Base-by-base conservation (phyloP, 2,113 vertebrate genomes). In the Sprattus sprattus region DNA sequence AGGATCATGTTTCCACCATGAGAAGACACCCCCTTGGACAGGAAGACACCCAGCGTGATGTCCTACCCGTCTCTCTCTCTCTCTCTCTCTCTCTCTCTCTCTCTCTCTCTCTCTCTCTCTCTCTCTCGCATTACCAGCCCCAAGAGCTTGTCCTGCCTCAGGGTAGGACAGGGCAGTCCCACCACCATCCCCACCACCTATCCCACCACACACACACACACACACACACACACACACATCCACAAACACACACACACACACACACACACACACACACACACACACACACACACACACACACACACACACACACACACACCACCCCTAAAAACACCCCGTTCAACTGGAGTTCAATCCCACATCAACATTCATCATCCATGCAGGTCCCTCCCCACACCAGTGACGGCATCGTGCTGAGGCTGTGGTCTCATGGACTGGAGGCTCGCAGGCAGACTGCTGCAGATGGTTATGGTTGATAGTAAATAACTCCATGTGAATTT, bases 1-100 rank as follows among this genome's bases (percentile, higher is more conserved):
- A 89, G 80, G 91, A 93, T 93, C 88, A 6, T 52, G 83, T 94
- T 94, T 92, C 93, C 44, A 89, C 90, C 88, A 90, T 83, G 86
- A 92, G 90, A 92, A 92, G 92, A 94, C 89, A 78, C 71, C 71
- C 93, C 91, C 86, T 94, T 88, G 88, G 89, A 94, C 92, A 94
- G 94, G 94, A 95, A 95, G 93, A 92, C 88, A 87, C 91, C 83
- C 91, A 89, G 89, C 86, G 86, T 71, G 90, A 91, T 92, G 90
- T 85, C 89, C 20, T 60, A 67, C 45, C 71, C 28, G 3, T 78
- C 71, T 39, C 71, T 39, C 71, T 32, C 32, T 67, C 64, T 67
- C 64, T 67, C 6, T 25, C 64, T 67, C 2, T 67, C 7, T 67
- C 64, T 28, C 25, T 67, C 64, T 10, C n/a, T 25, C 64, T 39